A percentile compares a stretch with the other conserved stretches of the same genome.
Evolutionary conservation across 2,797 vertebrate species (phyloP).

Genomic region (Lutjanus argentimaculatus): DNA sequence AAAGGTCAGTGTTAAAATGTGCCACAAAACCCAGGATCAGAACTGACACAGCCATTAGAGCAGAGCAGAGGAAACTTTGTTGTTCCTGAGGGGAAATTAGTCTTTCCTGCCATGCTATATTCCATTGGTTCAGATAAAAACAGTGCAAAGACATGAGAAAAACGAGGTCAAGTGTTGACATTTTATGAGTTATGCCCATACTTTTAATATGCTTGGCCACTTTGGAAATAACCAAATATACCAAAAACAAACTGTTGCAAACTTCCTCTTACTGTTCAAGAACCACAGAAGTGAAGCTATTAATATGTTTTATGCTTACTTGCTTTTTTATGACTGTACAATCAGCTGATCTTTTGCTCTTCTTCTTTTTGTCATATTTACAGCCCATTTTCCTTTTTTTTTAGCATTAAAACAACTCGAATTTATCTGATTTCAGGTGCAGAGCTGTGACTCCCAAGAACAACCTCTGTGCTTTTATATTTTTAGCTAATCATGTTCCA

Average conservation of each 20-base stretch:
- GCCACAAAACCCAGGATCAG: too few species aligned
- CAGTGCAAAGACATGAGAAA: too few species aligned
- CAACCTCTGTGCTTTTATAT: not conserved
- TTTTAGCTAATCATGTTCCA: too few species aligned
- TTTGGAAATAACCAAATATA: slow-evolving; percentile 75
- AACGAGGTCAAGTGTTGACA: not conserved
- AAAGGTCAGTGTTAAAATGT: not conserved
- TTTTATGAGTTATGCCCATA: not conserved
- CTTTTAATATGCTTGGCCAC: not conserved
- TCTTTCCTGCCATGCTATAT: too few species aligned
- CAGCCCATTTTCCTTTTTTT: not conserved
- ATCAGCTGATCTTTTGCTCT: not conserved
- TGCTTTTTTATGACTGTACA: not conserved
- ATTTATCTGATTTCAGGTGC: not conserved
- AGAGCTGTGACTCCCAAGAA: not conserved
- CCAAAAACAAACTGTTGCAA: not conserved
- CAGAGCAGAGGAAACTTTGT: too few species aligned
- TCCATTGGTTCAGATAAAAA: too few species aligned
- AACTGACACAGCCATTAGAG: too few species aligned
- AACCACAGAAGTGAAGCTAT: not conserved
- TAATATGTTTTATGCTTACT: not conserved
- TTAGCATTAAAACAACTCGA: not conserved
- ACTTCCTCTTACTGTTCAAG: slow-evolving; percentile 56
- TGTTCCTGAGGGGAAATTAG: too few species aligned
- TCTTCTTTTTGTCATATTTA: not conserved